Percentiles rank a stretch among this genome's conserved stretches.
phyloP scores from a whole-genome alignment of 2,113 vertebrate species.

The Connochaetes taurinus region DNA sequence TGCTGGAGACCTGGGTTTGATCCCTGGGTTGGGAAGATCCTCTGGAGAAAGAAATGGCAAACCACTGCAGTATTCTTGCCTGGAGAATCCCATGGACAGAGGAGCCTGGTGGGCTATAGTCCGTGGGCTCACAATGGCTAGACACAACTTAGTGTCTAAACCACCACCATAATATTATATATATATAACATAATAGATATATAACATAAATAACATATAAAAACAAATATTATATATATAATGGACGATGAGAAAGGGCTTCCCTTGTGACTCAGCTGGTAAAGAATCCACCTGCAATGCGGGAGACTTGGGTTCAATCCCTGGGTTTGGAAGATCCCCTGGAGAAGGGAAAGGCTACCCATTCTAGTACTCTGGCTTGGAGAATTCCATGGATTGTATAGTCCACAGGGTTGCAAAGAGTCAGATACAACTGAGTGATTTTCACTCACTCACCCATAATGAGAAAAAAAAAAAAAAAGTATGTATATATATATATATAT shows the following conservation, averaged over 20 bases:
- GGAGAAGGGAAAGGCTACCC: neutral
- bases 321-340: neutral
- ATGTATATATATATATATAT: no score
- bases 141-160: neutral
- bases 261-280: neutral
- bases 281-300: neutral
- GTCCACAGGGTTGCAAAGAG: neutral
- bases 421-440: neutral
- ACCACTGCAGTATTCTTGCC: neutral
- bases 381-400: neutral
- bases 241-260: neutral
- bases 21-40: neutral
- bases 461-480: neutral
- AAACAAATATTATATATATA: neutral
- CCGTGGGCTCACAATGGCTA: neutral
- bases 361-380: neutral
- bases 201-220: neutral
- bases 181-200: neutral
- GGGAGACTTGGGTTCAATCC: neutral
- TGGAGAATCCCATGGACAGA: neutral
- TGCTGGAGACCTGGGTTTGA: neutral
- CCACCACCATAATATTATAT: neutral
- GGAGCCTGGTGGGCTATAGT: neutral
- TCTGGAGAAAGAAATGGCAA: neutral
- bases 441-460: neutral